Base-by-base conservation (phyloP, 1,140 invertebrate species). In the Nephila pilipes region DNA sequence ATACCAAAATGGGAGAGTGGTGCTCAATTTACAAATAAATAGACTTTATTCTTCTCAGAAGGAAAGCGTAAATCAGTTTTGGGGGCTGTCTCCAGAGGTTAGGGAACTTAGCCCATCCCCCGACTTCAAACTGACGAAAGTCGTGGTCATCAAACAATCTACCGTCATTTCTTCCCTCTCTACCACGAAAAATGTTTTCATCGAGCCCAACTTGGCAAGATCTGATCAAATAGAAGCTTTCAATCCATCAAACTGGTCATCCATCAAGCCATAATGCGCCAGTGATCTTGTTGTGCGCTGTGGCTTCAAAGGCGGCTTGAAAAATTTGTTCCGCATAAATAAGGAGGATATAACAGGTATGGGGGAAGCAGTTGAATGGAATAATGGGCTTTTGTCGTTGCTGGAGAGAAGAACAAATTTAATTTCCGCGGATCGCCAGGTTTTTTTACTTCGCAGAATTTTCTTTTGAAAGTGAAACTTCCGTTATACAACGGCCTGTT, bases 251-350 rank as follows among this genome's bases (percentile, higher is more conserved):
- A 83, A n/a, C 10, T 29, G n/a, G 81, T 20, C 32, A 65, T 88
- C 87, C 60, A 46, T 88, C 60, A 88, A 54, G 22, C 22, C 36
- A 88, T 88, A 65, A 88, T 69, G 63, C 60, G 46, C 65, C 69
- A 89, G 25, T 25, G 65, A 46, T 46, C 25, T 58, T 69, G 29
- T 38, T 87, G 85, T 54, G 58, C n/a, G 58, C 12, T 36, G 29
- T 87, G 60, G 60, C 36, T 75, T 75, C 81, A 75, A 32, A 80
- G 54, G 25, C 18, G 58, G 58, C 3, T n/a, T n/a, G n/a, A 57
- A 57, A 22, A 90, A 90, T 90, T 90, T 90, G 88, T 90, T 90
- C 88, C 88, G 88, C 80, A n/a, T 90, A 90, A 90, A 90, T 90
- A 90, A 14, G 69, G 88, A 80, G n/a, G 32, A 60, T 18, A 65